These are phyloP conservation scores for Cygnus buccinator DNA, from an alignment of 2,113 vertebrate genomes.

Conservation along the genomic window DNA sequence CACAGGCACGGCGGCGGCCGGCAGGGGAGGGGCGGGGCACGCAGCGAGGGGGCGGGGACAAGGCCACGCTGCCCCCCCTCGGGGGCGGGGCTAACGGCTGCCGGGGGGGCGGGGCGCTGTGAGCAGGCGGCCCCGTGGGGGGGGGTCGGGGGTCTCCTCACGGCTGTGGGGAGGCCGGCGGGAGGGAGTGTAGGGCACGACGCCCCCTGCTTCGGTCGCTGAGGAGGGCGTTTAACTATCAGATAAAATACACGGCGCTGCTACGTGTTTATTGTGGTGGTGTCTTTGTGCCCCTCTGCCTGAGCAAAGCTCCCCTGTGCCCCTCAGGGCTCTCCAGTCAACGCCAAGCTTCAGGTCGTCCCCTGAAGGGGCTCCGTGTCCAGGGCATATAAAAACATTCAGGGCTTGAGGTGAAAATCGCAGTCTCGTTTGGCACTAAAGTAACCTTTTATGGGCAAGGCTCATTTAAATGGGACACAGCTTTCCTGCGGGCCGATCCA, in stretches of 20 bases:
- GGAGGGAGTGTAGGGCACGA: rapidly evolving
- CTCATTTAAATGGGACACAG: neutral
- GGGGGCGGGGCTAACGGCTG: neutral
- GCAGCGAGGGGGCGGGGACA: neutral
- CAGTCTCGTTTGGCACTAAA: neutral
- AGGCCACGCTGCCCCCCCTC: neutral
- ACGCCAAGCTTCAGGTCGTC: no score
- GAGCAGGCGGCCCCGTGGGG: no score
- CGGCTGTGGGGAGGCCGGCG: neutral
- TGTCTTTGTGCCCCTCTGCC: neutral
- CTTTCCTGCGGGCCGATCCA: neutral
- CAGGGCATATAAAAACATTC: neutral
- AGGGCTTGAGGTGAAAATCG: neutral
- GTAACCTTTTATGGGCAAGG: neutral
- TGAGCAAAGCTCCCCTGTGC: neutral
- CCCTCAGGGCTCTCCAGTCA: rapidly evolving
- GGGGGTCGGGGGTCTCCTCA: neutral
- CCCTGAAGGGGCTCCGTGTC: rapidly evolving
- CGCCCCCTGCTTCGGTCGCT: neutral
- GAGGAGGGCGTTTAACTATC: no score
- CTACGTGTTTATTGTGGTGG: neutral
- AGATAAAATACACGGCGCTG: rapidly evolving
- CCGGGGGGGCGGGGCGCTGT: no score
- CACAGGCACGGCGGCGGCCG: neutral
- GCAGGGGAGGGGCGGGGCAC: neutral